phyloP scores from a whole-genome alignment of 2,797 vertebrate genomes.

The Pangasius mekongensis region DNA sequence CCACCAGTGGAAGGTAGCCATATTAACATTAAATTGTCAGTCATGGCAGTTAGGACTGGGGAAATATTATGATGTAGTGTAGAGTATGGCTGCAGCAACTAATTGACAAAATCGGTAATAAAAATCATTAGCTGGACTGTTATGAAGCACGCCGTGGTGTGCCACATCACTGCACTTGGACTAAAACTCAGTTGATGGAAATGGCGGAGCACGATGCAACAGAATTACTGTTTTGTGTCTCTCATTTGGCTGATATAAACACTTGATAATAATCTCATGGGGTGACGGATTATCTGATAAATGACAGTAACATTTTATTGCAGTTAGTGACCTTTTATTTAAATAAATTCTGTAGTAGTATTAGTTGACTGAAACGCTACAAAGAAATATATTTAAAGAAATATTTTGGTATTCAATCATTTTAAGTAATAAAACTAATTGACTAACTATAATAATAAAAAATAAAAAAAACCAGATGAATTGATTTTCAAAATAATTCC shows the following conservation, averaged over 20 bases:
- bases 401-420: no score
- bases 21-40: no score
- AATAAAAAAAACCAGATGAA: no score
- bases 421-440: no score
- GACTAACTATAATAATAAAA: no score
- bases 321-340: neutral
- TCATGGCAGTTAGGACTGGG: no score
- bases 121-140: neutral
- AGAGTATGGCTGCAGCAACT: neutral
- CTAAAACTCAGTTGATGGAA: neutral
- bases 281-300: neutral
- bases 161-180: neutral
- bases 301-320: neutral
- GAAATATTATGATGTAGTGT: no score
- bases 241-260: neutral
- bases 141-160: no score
- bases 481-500: no score
- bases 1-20: no score
- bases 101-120: neutral
- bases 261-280: neutral
- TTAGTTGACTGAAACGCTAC: neutral
- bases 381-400: no score
- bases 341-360: neutral
- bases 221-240: neutral
- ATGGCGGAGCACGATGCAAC: neutral